Evolutionary conservation across 2,113 vertebrate genomes (phyloP).

Genomic region (Panthera tigris): DNA sequence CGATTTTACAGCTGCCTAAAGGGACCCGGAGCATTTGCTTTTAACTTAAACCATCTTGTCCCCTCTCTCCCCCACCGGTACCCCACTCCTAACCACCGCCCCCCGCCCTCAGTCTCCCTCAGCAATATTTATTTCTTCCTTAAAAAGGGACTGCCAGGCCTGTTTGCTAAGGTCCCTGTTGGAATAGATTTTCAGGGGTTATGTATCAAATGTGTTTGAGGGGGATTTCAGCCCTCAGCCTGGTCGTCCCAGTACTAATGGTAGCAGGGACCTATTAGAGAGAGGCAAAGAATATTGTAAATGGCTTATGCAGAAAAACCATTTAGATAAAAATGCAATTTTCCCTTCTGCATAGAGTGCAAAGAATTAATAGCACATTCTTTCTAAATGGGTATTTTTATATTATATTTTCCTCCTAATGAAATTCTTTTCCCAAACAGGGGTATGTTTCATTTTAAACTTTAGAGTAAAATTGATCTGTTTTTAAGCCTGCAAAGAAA

Average conservation of each 20-base stretch:
- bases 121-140: conserved; percentile 63
- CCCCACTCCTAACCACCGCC: background rate
- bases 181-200: conserved; percentile 65
- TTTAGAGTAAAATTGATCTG: conserved; percentile 76
- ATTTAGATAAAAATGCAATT: conserved; percentile 88
- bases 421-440: conserved; percentile 84
- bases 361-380: conserved; percentile 86
- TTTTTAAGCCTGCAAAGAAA: conserved; percentile 53
- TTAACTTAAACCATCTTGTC: conserved; percentile 56
- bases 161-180: conserved; percentile 42
- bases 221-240: conserved; percentile 56
- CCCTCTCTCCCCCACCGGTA: background rate
- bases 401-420: conserved; percentile 84
- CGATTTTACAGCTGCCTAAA: conserved; percentile 1
- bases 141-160: conserved; percentile 32
- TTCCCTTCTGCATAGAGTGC: conserved; percentile 79
- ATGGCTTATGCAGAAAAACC: conserved; percentile 84
- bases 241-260: conserved; percentile 73
- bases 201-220: conserved; percentile 62
- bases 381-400: conserved; percentile 83
- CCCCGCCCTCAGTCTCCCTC: background rate
- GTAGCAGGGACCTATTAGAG: conserved; percentile 79
- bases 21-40: conserved; percentile 41
- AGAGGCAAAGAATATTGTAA: conserved; percentile 81
- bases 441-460: conserved; percentile 80